Conservation (phyloP, 2,888 invertebrate species). For the Drosophila longiperda region DNA sequence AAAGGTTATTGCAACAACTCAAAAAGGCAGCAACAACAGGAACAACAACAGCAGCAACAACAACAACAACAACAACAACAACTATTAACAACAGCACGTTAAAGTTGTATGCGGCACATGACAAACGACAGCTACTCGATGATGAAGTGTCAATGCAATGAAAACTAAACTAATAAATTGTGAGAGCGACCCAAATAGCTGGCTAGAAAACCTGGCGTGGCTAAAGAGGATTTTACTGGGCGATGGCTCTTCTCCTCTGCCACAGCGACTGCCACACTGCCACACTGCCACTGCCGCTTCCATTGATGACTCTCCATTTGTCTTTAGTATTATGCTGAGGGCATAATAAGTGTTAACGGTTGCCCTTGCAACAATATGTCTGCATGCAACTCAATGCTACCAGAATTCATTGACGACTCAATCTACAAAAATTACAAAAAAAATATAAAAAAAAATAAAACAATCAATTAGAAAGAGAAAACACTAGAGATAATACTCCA, state of each 20-base stretch:
- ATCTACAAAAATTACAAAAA: neutral
- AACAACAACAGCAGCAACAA: constrained; percentile 23
- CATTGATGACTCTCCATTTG: neutral
- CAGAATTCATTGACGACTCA: neutral
- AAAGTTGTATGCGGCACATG: constrained; percentile 60
- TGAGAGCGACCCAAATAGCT: constrained; percentile 81
- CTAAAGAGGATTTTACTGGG: constrained; percentile 74
- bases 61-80: constrained; percentile 20
- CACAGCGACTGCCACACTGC: neutral
- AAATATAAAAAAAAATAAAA: neutral
- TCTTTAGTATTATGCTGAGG: neutral
- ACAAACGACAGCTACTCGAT: constrained; percentile 80
- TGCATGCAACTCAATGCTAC: neutral
- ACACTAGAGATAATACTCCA: neutral
- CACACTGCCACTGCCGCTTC: neutral
- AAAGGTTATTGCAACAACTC: constrained; percentile 62
- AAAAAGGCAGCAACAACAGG: constrained; percentile 11
- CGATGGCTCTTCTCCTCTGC: constrained; percentile 29
- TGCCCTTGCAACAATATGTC: neutral
- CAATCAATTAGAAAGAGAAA: neutral
- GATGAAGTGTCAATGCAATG: constrained; percentile 81
- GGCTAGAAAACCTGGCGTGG: constrained; percentile 77
- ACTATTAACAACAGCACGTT: constrained; percentile 26
- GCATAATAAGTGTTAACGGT: neutral
- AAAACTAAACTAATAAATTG: constrained; percentile 82